Percentiles rank a stretch among this genome's conserved stretches.
These are phyloP conservation scores for Rhabdornis inornatus DNA, from an alignment of 2,113 vertebrate species.

Conservation along the genomic window DNA sequence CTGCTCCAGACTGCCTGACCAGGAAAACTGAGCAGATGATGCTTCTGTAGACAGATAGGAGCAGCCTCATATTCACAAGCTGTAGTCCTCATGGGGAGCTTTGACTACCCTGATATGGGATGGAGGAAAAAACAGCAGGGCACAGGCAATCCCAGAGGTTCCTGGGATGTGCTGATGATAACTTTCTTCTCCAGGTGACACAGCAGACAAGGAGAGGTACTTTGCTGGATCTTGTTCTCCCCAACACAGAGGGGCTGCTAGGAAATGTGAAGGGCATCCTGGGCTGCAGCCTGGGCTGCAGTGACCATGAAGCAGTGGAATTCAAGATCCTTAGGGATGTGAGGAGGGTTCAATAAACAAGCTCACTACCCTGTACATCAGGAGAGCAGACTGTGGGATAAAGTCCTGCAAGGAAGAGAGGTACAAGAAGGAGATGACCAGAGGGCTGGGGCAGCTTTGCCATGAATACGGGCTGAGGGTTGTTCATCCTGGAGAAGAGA, in stretches of 20 bases:
- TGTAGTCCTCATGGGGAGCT: too few relatives aligned
- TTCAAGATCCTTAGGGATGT: too few relatives aligned
- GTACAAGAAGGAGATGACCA: not conserved
- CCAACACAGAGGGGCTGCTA: rapidly evolving
- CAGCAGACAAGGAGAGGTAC: not conserved
- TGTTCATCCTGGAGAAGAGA: not conserved
- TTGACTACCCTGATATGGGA: not conserved
- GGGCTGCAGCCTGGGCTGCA: not conserved
- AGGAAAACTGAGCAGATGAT: not conserved
- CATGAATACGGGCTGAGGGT: too few relatives aligned
- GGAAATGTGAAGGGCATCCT: not conserved
- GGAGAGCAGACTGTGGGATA: not conserved
- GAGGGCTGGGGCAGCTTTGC: not conserved
- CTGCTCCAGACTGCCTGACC: not conserved
- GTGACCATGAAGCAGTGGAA: not conserved
- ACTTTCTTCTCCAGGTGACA: not conserved
- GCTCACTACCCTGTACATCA: not conserved
- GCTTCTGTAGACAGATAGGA: not conserved
- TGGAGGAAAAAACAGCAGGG: not conserved
- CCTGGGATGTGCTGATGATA: not conserved
- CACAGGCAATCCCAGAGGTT: not conserved
- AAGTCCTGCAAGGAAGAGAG: not conserved
- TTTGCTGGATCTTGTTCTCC: not conserved
- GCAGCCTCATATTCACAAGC: not conserved
- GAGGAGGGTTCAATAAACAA: not conserved